Conservation (phyloP, 2,797 vertebrate species). For the Toxotes lorentzi region DNA sequence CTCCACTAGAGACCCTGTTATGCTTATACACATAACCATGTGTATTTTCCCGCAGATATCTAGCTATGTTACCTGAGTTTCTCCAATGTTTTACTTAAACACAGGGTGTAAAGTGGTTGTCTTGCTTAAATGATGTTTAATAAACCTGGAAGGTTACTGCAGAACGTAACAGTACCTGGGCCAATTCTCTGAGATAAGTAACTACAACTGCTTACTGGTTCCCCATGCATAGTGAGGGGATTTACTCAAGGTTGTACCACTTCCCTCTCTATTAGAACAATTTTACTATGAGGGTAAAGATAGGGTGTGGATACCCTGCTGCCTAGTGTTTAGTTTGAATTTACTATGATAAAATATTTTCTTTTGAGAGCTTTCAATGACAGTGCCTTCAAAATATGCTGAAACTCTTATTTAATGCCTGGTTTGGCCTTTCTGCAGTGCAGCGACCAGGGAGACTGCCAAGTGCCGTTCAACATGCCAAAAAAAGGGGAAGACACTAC, state of each 20-base stretch:
- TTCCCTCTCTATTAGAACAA: background rate
- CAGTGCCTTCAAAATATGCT: background rate
- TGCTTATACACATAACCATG: background rate
- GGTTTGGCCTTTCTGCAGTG: background rate
- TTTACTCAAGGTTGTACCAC: background rate
- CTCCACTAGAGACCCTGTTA: background rate
- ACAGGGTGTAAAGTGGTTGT: background rate
- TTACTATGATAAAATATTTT: background rate
- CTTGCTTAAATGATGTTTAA: background rate
- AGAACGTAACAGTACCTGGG: background rate
- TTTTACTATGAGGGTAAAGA: background rate
- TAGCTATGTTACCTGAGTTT: background rate
- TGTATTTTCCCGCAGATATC: background rate
- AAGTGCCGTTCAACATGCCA: background rate
- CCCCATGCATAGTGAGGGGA: background rate
- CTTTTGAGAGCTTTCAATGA: background rate
- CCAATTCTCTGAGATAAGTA: background rate
- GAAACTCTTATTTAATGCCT: background rate
- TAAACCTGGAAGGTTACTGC: background rate
- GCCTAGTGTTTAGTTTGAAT: background rate
- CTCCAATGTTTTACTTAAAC: background rate
- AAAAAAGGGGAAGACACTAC: background rate
- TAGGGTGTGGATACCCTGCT: background rate
- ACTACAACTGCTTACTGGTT: background rate
- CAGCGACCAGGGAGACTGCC: background rate